phyloP scores from a whole-genome alignment of 2,797 vertebrate genomes.

The Hipposideros larvatus region DNA sequence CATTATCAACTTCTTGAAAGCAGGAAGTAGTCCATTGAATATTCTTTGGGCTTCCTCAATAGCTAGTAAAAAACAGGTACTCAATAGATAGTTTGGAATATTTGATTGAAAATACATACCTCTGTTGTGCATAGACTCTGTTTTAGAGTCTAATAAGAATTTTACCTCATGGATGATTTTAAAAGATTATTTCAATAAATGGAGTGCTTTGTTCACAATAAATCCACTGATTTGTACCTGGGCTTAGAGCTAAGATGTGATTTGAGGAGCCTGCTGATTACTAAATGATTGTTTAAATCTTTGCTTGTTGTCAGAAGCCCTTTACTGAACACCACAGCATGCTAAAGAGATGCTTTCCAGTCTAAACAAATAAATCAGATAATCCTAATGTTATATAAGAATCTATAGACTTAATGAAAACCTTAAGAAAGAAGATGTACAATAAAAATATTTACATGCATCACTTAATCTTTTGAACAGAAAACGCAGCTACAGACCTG shows the following conservation, averaged over 20 bases:
- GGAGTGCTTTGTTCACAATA: constrained; percentile 64
- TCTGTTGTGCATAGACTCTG: constrained; percentile 37
- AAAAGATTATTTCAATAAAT: constrained; percentile 75
- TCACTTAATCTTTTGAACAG: constrained; percentile 56
- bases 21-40: constrained; percentile 18
- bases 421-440: constrained; percentile 57
- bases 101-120: constrained; percentile 59
- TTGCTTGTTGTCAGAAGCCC: constrained; percentile 86
- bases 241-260: constrained; percentile 78
- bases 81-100: constrained; percentile 55
- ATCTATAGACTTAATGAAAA: constrained; percentile 83
- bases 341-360: constrained; percentile 84
- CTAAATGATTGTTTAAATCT: constrained; percentile 88
- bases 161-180: constrained; percentile 58
- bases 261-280: constrained; percentile 86
- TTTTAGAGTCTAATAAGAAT: constrained; percentile 60
- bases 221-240: constrained; percentile 81
- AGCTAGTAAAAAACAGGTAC: neutral
- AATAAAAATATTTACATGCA: constrained; percentile 58
- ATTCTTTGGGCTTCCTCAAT: constrained; percentile 54
- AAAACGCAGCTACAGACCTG: neutral
- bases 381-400: constrained; percentile 86
- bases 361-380: constrained; percentile 85
- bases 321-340: constrained; percentile 84
- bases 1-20: constrained; percentile 51